These are phyloP conservation scores for Zapornia atra DNA, from an alignment of 2,113 vertebrate species.

Conservation along the genomic window DNA sequence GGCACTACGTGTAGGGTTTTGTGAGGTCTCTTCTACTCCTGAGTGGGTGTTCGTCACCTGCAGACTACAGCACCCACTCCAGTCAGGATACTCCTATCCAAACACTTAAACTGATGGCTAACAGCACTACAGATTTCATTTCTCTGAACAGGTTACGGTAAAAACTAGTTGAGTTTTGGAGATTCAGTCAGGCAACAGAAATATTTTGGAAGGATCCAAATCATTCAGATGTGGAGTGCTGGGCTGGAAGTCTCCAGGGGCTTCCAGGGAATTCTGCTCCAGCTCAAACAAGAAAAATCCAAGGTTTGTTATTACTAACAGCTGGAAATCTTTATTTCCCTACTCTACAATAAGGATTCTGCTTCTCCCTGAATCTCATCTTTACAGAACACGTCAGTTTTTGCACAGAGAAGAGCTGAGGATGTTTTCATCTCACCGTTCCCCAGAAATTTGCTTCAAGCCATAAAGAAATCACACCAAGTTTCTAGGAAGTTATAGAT, in stretches of 20 bases:
- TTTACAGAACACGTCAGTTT: neutral
- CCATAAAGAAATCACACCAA: neutral
- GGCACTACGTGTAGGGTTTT: neutral
- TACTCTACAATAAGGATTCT: neutral
- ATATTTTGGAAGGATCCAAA: neutral
- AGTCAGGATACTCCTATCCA: neutral
- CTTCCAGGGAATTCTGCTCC: neutral
- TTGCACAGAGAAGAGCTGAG: neutral
- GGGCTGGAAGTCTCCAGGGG: neutral
- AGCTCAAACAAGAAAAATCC: neutral
- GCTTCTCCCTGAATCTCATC: neutral
- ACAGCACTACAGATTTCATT: neutral
- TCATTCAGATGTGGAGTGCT: neutral
- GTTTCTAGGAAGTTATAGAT: neutral
- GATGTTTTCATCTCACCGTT: neutral
- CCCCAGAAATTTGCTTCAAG: neutral
- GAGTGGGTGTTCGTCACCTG: neutral
- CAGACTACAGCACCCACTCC: neutral
- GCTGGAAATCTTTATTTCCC: constrained; percentile 23
- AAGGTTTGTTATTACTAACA: neutral
- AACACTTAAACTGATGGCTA: neutral
- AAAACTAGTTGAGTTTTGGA: neutral
- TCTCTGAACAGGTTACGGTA: neutral
- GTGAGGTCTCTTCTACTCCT: neutral
- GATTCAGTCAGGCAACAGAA: neutral